Conservation (phyloP, 2,888 invertebrate species). For the Epiblema foenella region DNA sequence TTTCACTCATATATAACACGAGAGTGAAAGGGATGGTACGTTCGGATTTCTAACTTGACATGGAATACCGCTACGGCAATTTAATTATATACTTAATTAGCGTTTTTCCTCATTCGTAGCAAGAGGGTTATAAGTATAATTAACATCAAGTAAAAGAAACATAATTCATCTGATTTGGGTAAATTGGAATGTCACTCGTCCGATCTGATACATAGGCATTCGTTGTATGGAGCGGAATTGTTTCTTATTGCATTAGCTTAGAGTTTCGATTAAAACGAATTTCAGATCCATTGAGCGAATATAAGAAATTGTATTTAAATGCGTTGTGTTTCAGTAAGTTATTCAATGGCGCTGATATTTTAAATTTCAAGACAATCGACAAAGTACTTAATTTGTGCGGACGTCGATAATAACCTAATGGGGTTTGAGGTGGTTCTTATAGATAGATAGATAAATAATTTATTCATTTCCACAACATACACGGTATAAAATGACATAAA, state of each 20-base stretch:
- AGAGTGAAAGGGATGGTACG: too few relatives aligned
- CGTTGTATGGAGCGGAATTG: constrained; percentile 7
- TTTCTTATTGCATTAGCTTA: not conserved
- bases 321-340: not conserved
- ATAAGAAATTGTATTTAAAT: not conserved
- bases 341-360: not conserved
- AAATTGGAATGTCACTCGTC: constrained; percentile 9
- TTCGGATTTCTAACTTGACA: too few relatives aligned
- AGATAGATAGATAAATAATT: too few relatives aligned
- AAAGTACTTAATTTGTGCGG: constrained; percentile 9
- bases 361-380: constrained; percentile 1
- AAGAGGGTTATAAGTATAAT: too few relatives aligned
- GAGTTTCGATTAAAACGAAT: not conserved
- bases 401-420: constrained; percentile 19
- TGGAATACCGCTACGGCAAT: too few relatives aligned
- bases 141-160: constrained; percentile 5
- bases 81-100: too few relatives aligned
- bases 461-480: too few relatives aligned
- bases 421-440: constrained; percentile 26
- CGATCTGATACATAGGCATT: not conserved
- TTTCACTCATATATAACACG: too few relatives aligned
- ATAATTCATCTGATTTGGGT: constrained; percentile 1
- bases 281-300: not conserved
- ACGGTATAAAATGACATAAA: too few relatives aligned
- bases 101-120: too few relatives aligned